Base-by-base conservation (phyloP, 2,888 invertebrate genomes). In the Oeneis ivallda region DNA sequence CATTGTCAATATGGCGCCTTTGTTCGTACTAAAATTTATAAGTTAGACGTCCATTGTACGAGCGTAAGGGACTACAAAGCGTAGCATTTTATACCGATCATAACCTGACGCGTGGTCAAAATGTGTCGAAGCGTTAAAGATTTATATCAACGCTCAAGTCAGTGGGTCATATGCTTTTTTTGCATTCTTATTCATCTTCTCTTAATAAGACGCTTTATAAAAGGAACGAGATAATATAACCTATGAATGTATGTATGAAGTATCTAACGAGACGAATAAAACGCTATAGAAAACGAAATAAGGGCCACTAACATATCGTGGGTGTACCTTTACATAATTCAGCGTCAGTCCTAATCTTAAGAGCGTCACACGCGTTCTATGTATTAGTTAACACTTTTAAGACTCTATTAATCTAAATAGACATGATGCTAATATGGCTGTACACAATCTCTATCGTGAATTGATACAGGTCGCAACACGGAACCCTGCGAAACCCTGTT, bases 1-100 rank as follows among this genome's bases (percentile, higher is more conserved):
- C 83, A 81, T 82, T 90, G 91, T 92, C 91, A 88, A 83, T 84
- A 84, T 83, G 82, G 89, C 85, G 89, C 87, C 89, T 89, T 92
- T 92, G 91, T 92, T 87, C 89, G 85, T 83, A 78, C 87, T 84
- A 87, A 88, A 88, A 89, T 90, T 84, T 88, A 89, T 89, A 89
- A 85, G 86, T 89, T 91, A 89, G 89, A 88, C 81, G 81, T 80
- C 86, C 85, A 86, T 89, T 89, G 89, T 86, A 80, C 75, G 62
- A 71, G 76, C 77, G 81, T 81, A 78, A 83, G 81, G 68, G 72
- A 75, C 76, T 79, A 88, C 87, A 87, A 87, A 82, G 83, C 79
- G 75, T 77, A 71, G 80, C 82, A 86, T 86, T 85, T 86, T 85
- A 87, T 87, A 82, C 82, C 79, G 84, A 87, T 90, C 87, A 86